Evolutionary conservation across 1,140 invertebrate species (phyloP), one percentile per base, ranked within the genome.

Genomic region (Bombus haemorrhoidalis): DNA sequence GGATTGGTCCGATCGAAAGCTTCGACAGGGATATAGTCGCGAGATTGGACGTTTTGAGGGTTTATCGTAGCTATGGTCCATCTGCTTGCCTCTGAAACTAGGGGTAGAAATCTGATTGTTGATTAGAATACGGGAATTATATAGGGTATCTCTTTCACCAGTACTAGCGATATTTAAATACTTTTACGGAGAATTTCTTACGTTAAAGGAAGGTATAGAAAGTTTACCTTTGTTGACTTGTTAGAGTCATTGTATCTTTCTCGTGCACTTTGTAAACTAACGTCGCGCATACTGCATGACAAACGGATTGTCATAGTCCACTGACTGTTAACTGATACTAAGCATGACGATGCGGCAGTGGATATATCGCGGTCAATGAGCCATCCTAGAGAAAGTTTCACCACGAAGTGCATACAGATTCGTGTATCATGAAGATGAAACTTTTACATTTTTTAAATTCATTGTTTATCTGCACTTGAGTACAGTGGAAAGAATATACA

Each of bases 1-100:
- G 78, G 77, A 89, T 89, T 87, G 81, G 73, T 8, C 64, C 69
- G 76, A 90, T 90, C 85, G 85, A 87, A 85, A 75, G 59, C 69
- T 85, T 85, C 83, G 82, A 83, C 82, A 53, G 15, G 47, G 66
- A 83, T 62, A 71, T 62, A 71, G 47, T 72, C 79, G 84, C 78
- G 71, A 74, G 83, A 85, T 85, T 81, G 59, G 43, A 75, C 32
- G 79, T 53, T 85, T 34, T 8, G 32, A 71, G 79, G 81, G 59
- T 81, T 85, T 85, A 75, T 75, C 84, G 83, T 43, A n/a, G 0
- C 66, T 41, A 2, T n/a, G 69, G 9, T 75, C 59, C 84, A 85
- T 85, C 79, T 85, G 84, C 84, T 74, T 72, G 43, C 28, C 34
- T 43, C 22, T 43, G 39, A 3, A 22, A 22, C 6, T 15, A n/a